Percentiles rank a stretch among this genome's conserved stretches.
phyloP scores from a whole-genome alignment of 1,140 invertebrate genomes.

The Drosophila miranda region DNA sequence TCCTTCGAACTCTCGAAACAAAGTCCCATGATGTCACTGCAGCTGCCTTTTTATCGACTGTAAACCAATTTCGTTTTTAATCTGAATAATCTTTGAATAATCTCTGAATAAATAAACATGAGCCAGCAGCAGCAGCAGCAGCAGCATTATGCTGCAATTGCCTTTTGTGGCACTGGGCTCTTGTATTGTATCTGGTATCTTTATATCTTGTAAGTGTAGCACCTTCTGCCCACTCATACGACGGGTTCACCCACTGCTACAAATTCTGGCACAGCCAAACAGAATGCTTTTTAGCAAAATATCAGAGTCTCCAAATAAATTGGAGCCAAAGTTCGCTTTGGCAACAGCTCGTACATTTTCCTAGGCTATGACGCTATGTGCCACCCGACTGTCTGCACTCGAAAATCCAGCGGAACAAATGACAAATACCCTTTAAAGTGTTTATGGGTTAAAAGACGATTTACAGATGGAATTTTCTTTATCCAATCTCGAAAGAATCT shows the following conservation, averaged over 20 bases:
- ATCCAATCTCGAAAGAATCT: no score
- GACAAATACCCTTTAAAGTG: neutral
- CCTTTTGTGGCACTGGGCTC: constrained; percentile 30
- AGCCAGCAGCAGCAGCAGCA: constrained; percentile 4
- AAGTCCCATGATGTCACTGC: constrained; percentile 38
- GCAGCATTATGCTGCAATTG: constrained; percentile 47
- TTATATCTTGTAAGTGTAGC: constrained; percentile 16
- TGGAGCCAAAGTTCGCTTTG: constrained; percentile 30
- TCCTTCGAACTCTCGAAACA: no score
- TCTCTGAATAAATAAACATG: constrained; percentile 47
- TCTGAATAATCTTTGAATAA: constrained; percentile 23
- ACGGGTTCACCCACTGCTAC: constrained; percentile 27
- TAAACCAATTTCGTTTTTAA: constrained; percentile 44
- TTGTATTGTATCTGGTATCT: neutral
- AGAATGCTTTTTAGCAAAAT: constrained; percentile 13
- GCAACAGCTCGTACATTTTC: constrained; percentile 33
- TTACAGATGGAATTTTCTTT: no score
- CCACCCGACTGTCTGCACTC: constrained; percentile 48
- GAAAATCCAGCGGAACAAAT: neutral
- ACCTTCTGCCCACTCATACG: constrained; percentile 27
- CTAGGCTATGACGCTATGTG: constrained; percentile 61
- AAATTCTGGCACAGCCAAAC: constrained; percentile 35
- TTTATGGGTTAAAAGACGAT: no score
- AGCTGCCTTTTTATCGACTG: neutral
- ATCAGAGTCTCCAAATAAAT: constrained; percentile 18